A percentile compares a stretch with the other conserved stretches of the same genome.
Evolutionary conservation across 1,140 invertebrate genomes (phyloP).

Genomic region (Drosophila aff.): DNA sequence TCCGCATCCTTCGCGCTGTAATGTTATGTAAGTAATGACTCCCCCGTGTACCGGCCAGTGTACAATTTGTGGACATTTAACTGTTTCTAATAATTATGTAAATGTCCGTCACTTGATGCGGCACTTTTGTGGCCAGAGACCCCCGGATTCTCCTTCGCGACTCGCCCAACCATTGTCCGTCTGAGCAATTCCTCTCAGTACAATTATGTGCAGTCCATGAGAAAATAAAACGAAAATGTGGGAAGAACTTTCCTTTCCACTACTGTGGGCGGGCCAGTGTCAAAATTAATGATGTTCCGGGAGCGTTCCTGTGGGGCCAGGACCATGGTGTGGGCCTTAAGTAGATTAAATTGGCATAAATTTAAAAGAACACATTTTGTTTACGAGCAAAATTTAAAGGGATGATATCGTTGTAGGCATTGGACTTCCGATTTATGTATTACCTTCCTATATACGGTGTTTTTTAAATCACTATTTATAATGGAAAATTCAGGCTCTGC

Average conservation of each 20-base stretch:
- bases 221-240: conserved; percentile 27
- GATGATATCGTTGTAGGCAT: not conserved
- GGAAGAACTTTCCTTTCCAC: conserved; percentile 56
- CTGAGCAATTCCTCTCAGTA: conserved; percentile 52
- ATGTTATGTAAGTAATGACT: conserved; percentile 74
- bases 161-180: conserved; percentile 33
- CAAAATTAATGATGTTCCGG: conserved; percentile 70
- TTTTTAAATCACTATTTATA: too few species aligned
- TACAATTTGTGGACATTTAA: conserved; percentile 83
- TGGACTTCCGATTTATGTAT: not conserved
- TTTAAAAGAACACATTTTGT: conserved; percentile 17
- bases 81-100: conserved; percentile 84
- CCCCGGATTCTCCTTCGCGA: conserved; percentile 8
- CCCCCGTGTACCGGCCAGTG: conserved; percentile 63
- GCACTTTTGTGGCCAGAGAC: conserved; percentile 47
- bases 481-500: too few species aligned
- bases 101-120: conserved; percentile 74
- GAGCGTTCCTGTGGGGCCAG: conserved; percentile 43
- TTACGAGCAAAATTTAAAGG: not conserved
- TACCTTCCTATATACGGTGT: too few species aligned
- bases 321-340: not conserved
- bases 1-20: conserved; percentile 23
- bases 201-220: conserved; percentile 61
- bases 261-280: conserved; percentile 48
- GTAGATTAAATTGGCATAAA: conserved; percentile 40